Conservation (phyloP, 1,140 invertebrate genomes). For the Drosophila sturtevanti region DNA sequence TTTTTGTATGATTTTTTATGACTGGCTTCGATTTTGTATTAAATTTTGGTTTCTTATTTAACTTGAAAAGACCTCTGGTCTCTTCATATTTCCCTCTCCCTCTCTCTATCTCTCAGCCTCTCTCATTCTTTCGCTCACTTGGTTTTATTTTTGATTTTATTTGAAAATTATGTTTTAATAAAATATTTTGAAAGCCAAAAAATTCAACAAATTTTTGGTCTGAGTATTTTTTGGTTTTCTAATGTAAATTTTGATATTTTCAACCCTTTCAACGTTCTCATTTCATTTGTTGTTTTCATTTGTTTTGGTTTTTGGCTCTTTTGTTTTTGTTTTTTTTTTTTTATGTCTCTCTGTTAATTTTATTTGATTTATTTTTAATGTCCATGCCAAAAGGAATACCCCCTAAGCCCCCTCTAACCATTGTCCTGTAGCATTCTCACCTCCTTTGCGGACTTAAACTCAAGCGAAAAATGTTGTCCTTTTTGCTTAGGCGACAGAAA, state of each 20-base stretch:
- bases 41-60: not conserved
- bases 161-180: conserved; percentile 12
- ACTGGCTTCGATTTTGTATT: conserved; percentile 1
- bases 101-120: too few relatives aligned
- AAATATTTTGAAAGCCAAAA: not conserved
- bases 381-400: conserved; percentile 42
- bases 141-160: not conserved
- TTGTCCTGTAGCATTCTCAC: not conserved
- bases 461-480: conserved; percentile 62
- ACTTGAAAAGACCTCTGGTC: not conserved
- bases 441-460: conserved; percentile 24
- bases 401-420: not conserved
- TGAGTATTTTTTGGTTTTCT: not conserved
- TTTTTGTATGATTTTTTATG: conserved; percentile 18
- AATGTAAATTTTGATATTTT: not conserved
- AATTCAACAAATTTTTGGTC: not conserved
- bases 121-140: too few relatives aligned
- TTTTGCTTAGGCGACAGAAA: conserved; percentile 74
- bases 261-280: not conserved
- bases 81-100: too few relatives aligned
- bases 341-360: conserved; percentile 60
- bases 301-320: conserved; percentile 32
- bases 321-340: not conserved
- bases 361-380: conserved; percentile 80
- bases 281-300: not conserved